Base-by-base conservation (phyloP, 2,888 invertebrate genomes). In the Zeuzera pyrina region DNA sequence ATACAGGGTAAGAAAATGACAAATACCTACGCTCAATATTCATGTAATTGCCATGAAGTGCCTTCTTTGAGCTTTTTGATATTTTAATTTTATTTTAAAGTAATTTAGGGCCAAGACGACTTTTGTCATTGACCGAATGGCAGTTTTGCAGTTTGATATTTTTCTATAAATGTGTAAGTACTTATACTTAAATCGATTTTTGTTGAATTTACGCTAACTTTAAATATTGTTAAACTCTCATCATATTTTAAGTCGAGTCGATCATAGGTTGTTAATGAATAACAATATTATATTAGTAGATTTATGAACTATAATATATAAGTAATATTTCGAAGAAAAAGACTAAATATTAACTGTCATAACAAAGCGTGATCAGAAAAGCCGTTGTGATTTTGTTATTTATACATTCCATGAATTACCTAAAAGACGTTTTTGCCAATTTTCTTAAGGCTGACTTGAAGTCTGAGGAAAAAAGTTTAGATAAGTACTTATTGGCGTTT, bases 141-240 rank as follows among this genome's bases (percentile, higher is more conserved):
- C 29, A 29, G 31, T 29, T 11, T 31, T 32, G 26, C 32, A 30
- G 32, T 12, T 29, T 27, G 8, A 27, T 29, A 32, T 35, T 31
- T 34, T 31, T 33, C 33, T 36, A 30, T 36, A 30, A 27, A 26
- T 12, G 8, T 6, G 13, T 25, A 12, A 25, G 25, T 25, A 25
- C 25, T 15, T 28, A 28, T 25, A 25, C 25, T 15, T 28, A 28
- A 52, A 52, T 47, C 44, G 8, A 43, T 54, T 50, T 46, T 61
- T 62, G 60, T 60, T 65, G 57, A 57, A 45, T 60, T 64, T 65
- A 54, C 57, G 49, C 52, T 63, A 58, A 71, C 68, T 72, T 65
- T 73, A 63, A 71, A 56, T 49, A 49, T 71, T 74, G 77, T 78
- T 78, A 56, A 69, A 62, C 56, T 62, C 57, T 67, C 57, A 60